Percentiles rank a stretch among this genome's conserved stretches.
phyloP scores from a whole-genome alignment of 2,113 vertebrate genomes.

The Tinamus guttatus region DNA sequence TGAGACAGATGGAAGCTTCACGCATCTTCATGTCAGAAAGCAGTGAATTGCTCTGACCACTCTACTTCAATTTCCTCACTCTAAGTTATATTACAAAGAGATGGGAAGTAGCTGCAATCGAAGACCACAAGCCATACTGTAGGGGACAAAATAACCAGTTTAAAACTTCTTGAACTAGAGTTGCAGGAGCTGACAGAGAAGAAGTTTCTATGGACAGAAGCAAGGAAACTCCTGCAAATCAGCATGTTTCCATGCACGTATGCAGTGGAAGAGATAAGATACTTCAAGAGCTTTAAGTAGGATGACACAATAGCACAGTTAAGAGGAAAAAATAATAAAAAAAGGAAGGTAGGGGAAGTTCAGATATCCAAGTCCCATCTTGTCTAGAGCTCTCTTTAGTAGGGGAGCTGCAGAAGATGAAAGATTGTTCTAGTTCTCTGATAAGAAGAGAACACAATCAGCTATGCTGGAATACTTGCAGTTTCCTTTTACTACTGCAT shows the following conservation, averaged over 20 bases:
- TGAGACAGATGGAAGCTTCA: background rate
- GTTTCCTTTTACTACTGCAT: background rate
- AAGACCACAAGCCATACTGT: background rate
- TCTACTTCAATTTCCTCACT: background rate
- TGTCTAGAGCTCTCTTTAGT: background rate
- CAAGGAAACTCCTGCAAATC: background rate
- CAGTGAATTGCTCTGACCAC: fast-evolving
- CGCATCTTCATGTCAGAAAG: background rate
- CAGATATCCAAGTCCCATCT: background rate
- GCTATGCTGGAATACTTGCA: background rate
- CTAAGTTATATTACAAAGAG: background rate
- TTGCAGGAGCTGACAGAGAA: background rate
- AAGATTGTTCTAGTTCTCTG: background rate
- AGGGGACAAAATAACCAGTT: background rate
- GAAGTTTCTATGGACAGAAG: background rate
- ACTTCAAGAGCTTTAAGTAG: background rate
- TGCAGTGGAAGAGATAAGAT: background rate
- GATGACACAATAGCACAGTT: background rate
- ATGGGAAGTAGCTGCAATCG: background rate
- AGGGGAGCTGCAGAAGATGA: background rate
- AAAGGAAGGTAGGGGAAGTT: background rate
- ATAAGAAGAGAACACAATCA: background rate
- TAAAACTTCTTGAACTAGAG: background rate
- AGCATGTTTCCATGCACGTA: fast-evolving
- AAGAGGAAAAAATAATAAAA: too few species aligned